A percentile compares a stretch with the other conserved stretches of the same genome.
These are phyloP conservation scores for Diorhabda carinulata DNA, from an alignment of 1,140 invertebrate genomes.

Conservation along the genomic window DNA sequence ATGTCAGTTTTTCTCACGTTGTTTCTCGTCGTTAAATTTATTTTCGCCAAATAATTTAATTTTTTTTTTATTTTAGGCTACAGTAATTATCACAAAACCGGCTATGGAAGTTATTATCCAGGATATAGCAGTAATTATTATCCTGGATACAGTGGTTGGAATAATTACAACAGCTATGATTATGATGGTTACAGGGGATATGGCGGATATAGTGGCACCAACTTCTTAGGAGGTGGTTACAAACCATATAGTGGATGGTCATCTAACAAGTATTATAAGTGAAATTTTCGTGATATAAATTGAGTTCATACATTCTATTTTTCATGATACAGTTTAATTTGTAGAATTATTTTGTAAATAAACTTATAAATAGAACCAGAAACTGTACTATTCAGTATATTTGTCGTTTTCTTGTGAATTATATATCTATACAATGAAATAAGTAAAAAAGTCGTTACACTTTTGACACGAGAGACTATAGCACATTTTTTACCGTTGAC, in stretches of 20 bases:
- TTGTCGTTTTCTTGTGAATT: background rate
- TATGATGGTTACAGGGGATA: background rate
- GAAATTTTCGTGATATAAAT: constrained; percentile 6
- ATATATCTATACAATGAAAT: too few relatives aligned
- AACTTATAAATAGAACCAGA: background rate
- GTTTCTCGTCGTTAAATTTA: too few relatives aligned
- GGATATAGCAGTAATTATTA: background rate
- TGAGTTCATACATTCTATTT: background rate
- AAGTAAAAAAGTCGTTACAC: too few relatives aligned
- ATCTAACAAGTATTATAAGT: constrained; percentile 8
- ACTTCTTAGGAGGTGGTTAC: constrained; percentile 10
- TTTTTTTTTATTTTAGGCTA: too few relatives aligned
- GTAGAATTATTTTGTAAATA: background rate
- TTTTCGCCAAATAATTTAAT: too few relatives aligned
- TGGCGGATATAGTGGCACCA: constrained; percentile 4
- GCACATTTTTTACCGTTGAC: too few relatives aligned
- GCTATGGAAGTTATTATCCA: background rate
- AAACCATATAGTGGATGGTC: constrained; percentile 7
- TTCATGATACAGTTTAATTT: background rate
- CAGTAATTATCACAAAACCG: too few relatives aligned
- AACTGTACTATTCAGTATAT: background rate
- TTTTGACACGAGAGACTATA: too few relatives aligned
- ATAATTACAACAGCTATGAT: background rate
- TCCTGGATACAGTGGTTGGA: background rate
- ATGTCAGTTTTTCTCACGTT: too few relatives aligned